Percentiles rank a stretch among this genome's conserved stretches.
These are phyloP conservation scores for Simalia tracyae DNA, from an alignment of 2,797 vertebrate genomes.

Conservation along the genomic window DNA sequence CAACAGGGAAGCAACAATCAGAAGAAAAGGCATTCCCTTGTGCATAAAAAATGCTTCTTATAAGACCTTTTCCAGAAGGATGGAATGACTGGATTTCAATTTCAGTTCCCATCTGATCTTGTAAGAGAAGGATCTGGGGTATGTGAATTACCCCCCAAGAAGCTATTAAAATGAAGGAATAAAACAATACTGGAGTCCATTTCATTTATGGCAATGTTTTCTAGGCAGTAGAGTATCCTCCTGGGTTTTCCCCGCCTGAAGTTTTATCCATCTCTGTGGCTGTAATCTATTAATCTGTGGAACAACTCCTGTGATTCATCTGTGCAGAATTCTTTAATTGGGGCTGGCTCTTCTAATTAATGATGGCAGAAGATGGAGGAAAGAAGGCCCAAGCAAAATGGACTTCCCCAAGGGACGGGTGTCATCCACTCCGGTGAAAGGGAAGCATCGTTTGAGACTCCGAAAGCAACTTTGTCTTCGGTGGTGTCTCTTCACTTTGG, in stretches of 20 bases:
- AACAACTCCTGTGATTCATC: background rate
- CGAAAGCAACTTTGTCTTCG: constrained; percentile 14
- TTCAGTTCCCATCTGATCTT: no score
- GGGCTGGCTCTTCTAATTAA: background rate
- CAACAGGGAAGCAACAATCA: no score
- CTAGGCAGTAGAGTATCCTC: no score
- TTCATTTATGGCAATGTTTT: no score
- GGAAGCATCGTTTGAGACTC: background rate
- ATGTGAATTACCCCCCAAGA: no score
- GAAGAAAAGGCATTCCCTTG: background rate
- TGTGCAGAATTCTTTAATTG: background rate
- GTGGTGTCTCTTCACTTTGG: constrained; percentile 3
- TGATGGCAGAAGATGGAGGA: background rate
- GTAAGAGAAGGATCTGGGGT: no score
- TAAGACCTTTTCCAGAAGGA: no score
- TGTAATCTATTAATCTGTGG: no score
- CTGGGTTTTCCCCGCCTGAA: background rate
- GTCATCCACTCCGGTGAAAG: background rate
- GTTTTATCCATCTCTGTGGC: background rate
- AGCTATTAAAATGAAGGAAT: no score
- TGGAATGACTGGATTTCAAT: no score
- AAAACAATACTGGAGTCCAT: no score
- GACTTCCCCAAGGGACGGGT: background rate
- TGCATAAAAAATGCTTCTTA: background rate
- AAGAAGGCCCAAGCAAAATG: background rate